Base-by-base conservation (phyloP, 2,797 vertebrate species). In the Setipinna tenuifilis region DNA sequence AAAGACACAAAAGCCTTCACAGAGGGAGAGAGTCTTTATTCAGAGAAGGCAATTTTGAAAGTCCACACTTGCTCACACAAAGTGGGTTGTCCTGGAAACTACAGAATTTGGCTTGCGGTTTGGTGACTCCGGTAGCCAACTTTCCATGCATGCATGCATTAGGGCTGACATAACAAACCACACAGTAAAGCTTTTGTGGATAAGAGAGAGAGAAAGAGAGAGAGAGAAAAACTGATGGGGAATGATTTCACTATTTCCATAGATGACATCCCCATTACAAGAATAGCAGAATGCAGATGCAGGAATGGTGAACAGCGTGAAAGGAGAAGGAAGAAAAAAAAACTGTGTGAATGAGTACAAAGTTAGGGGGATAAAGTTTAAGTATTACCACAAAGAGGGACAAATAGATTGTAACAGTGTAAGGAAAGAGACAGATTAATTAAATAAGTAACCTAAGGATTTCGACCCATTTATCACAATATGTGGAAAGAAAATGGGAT, bases 101-200 rank as follows among this genome's bases (percentile, higher is more conserved):
- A 11, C 5, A 78, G 35, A 44, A 44, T 41, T 78, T 78, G 71
- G 71, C 35, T 78, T 78, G 71, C 17, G 71, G 71, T 44, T 21
- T 78, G 71, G 71, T 78, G 71, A 41, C 71, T 78, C 35, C 19
- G 71, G 71, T 78, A 35, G 71, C 71, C 71, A 78, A 78, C 71
- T 78, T 78, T 78, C 71, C 71, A 44, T 19, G 41, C 35, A 21
- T 54, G 41, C 35, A 78, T 78, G 35, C 71, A 78, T 78, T 35
- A 31, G 6, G 35, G 71, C 35, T 78, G 71, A 44, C 71, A 78
- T 78, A 35, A 78, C 31, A 7, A 2, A 25, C 31, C 71, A 21
- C 71, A 78, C 35, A 78, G 0, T 21, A 17, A 35, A 41, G 31
- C 14, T 9, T 44, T 19, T 78, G 71, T 78, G 71, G 17, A 21